Percentiles rank a stretch among this genome's conserved stretches.
These are phyloP conservation scores for Pseudomyrmex dendroicus DNA, from an alignment of 1,140 invertebrate species.

Conservation along the genomic window DNA sequence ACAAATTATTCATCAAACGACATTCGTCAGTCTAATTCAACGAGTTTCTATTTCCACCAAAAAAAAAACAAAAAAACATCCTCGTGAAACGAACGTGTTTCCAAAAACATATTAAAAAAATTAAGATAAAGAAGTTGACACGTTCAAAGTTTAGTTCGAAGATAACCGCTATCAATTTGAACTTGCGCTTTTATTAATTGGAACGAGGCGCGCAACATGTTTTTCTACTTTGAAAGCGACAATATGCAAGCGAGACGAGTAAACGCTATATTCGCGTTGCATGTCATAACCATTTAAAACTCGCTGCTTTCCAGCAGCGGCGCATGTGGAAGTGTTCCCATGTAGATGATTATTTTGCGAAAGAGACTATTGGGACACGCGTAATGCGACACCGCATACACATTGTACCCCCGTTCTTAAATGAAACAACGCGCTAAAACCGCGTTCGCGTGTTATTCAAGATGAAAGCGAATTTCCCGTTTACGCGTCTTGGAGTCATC, in stretches of 20 bases:
- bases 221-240: slow-evolving; percentile 42
- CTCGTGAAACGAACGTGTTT: not conserved
- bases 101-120: not conserved
- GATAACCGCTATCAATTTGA: not conserved
- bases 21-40: not conserved
- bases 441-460: not conserved
- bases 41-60: too few species aligned
- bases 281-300: slow-evolving; percentile 38
- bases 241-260: slow-evolving; percentile 4
- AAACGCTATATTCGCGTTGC: not conserved
- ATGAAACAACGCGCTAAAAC: slow-evolving; percentile 10
- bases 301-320: not conserved
- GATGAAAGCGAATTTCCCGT: slow-evolving; percentile 4
- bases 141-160: not conserved
- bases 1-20: not conserved
- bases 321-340: slow-evolving; percentile 29
- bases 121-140: not conserved
- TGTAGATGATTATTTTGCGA: slow-evolving; percentile 45
- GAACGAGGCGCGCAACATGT: not conserved
- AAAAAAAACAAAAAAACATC: too few species aligned
- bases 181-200: not conserved
- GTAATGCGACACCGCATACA: not conserved
- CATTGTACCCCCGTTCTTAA: slow-evolving; percentile 11
- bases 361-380: slow-evolving; percentile 29
- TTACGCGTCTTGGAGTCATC: not conserved